Evolutionary conservation across 2,888 invertebrate genomes (phyloP).

Genomic region (Hyppa rectilinea): DNA sequence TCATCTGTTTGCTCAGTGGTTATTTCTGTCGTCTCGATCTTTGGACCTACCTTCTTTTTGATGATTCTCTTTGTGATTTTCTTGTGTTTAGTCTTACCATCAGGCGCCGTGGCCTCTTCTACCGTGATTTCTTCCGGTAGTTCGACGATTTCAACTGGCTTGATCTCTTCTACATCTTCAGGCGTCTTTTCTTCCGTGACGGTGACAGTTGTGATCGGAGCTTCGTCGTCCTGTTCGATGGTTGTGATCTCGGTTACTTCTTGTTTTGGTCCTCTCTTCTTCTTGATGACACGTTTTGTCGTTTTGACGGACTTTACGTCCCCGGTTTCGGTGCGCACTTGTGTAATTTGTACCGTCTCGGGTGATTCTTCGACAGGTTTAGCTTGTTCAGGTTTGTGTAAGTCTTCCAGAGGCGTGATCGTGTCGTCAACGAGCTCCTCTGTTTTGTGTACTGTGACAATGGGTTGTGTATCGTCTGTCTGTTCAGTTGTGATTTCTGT

Average conservation of each 20-base stretch:
- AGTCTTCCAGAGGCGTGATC: slow-evolving; percentile 49
- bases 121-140: slow-evolving; percentile 70
- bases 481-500: slow-evolving; percentile 63
- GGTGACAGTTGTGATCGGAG: slow-evolving; percentile 52
- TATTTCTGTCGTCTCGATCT: slow-evolving; percentile 67
- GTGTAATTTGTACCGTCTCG: slow-evolving; percentile 31
- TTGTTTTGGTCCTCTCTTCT: slow-evolving; percentile 65
- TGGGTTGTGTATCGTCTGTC: slow-evolving; percentile 62
- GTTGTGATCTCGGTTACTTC: slow-evolving; percentile 64
- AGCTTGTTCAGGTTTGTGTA: slow-evolving; percentile 63
- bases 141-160: slow-evolving; percentile 47
- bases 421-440: slow-evolving; percentile 69
- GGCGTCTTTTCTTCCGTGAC: slow-evolving; percentile 36
- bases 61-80: slow-evolving; percentile 73
- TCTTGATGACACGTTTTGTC: slow-evolving; percentile 56
- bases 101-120: slow-evolving; percentile 73
- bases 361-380: slow-evolving; percentile 67
- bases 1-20: slow-evolving; percentile 63
- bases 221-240: slow-evolving; percentile 62
- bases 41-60: slow-evolving; percentile 72
- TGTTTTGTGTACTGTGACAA: slow-evolving; percentile 65
- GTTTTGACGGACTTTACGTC: slow-evolving; percentile 33
- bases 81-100: slow-evolving; percentile 71
- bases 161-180: background rate
- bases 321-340: slow-evolving; percentile 33